Evolutionary conservation across 1,140 invertebrate genomes (phyloP).

Genomic region (Hylaeus volcanicus): DNA sequence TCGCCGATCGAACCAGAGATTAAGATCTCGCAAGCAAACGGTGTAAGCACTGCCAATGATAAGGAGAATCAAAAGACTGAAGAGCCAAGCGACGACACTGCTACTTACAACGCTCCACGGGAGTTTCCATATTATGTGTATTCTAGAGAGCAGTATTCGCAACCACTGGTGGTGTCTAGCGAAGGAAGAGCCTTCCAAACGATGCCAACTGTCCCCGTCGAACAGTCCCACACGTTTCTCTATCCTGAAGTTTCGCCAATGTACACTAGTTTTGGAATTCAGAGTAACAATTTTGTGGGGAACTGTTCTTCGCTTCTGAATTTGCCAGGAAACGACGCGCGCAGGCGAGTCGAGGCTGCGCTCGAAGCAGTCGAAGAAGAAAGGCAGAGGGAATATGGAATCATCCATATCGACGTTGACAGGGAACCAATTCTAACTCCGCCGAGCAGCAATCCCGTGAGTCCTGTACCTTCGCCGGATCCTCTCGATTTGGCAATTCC

Average conservation of each 20-base stretch:
- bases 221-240: slow-evolving; percentile 61
- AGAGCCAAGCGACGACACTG: slow-evolving; percentile 44
- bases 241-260: slow-evolving; percentile 68
- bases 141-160: slow-evolving; percentile 62
- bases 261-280: slow-evolving; percentile 60
- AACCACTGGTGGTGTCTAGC: slow-evolving; percentile 34
- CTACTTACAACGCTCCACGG: slow-evolving; percentile 45
- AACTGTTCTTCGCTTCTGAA: slow-evolving; percentile 73
- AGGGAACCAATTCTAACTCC: slow-evolving; percentile 83
- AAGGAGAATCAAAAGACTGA: slow-evolving; percentile 77
- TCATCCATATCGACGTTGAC: slow-evolving; percentile 50
- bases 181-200: slow-evolving; percentile 69
- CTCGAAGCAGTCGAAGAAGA: slow-evolving; percentile 82
- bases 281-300: slow-evolving; percentile 58
- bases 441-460: slow-evolving; percentile 83
- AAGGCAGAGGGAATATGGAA: slow-evolving; percentile 56
- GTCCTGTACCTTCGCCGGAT: slow-evolving; percentile 83
- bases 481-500: slow-evolving; percentile 81
- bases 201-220: slow-evolving; percentile 30
- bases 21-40: slow-evolving; percentile 67
- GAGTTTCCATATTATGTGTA: slow-evolving; percentile 73
- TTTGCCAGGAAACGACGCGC: slow-evolving; percentile 83
- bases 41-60: slow-evolving; percentile 57
- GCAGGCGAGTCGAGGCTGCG: slow-evolving; percentile 87
- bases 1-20: slow-evolving; percentile 72